phyloP scores from a whole-genome alignment of 2,888 invertebrate genomes.

The Chaitophorus viminalis region DNA sequence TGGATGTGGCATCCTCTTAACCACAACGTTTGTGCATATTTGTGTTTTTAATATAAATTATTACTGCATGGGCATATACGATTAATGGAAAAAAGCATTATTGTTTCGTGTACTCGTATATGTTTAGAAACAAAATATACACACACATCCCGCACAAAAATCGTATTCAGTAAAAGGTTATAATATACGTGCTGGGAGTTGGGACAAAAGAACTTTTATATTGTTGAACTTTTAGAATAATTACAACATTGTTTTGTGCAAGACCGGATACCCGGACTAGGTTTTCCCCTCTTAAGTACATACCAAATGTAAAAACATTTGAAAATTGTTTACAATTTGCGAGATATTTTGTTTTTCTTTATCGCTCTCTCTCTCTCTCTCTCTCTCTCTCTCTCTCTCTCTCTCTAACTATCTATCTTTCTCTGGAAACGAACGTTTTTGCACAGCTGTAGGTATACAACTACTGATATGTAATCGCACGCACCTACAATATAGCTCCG shows the following conservation, averaged over 20 bases:
- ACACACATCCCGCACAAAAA: background rate
- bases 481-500: background rate
- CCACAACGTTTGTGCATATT: no score
- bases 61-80: background rate
- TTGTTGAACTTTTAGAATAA: slow-evolving; percentile 38
- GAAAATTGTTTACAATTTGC: background rate
- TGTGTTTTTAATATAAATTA: no score
- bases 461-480: background rate
- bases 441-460: no score
- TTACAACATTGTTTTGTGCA: background rate
- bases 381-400: no score
- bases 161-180: background rate
- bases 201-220: slow-evolving; percentile 33
- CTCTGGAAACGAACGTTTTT: no score
- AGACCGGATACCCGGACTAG: background rate
- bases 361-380: background rate
- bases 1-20: no score
- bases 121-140: background rate
- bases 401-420: no score
- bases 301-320: background rate
- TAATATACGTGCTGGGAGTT: background rate
- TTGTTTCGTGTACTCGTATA: background rate
- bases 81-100: background rate
- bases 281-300: background rate
- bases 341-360: background rate